Conservation (phyloP, 30 jellyfish, hydroid and myxozoan genomes). For the Clytia hemisphaerica region DNA sequence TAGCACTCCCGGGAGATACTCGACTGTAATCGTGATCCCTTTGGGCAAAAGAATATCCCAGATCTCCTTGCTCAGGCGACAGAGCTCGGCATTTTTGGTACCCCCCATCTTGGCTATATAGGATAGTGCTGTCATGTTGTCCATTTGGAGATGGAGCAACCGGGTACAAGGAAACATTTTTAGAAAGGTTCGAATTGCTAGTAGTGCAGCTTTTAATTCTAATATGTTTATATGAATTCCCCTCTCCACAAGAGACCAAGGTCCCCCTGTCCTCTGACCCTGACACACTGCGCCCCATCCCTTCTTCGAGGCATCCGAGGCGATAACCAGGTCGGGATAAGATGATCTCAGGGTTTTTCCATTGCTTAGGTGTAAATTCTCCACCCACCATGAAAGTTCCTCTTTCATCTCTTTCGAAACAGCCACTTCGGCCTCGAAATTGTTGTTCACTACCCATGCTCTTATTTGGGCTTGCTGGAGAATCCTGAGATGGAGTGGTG, state of each 20-base stretch:
- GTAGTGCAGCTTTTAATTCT: constrained; percentile 13
- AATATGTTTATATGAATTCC: constrained; percentile 6
- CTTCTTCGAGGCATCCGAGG: constrained; percentile 37
- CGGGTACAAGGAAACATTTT: not conserved
- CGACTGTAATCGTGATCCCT: constrained; percentile 41
- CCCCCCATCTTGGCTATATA: constrained; percentile 28
- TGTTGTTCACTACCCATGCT: not conserved
- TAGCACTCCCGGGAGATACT: constrained; percentile 26
- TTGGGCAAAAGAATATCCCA: constrained; percentile 21
- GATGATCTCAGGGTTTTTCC: constrained; percentile 14
- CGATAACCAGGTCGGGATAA: not conserved
- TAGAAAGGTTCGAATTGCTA: constrained; percentile 5
- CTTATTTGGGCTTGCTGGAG: constrained; percentile 16
- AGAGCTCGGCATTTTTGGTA: constrained; percentile 3
- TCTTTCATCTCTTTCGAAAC: not conserved
- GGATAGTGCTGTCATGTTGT: constrained; percentile 21
- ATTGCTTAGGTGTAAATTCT: constrained; percentile 8
- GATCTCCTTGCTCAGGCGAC: constrained; percentile 22
- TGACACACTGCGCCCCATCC: constrained; percentile 42
- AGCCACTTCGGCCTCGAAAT: not conserved
- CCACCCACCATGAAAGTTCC: constrained; percentile 23
- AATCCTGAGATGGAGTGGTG: constrained; percentile 4
- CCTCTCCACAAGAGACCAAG: constrained; percentile 16
- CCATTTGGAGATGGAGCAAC: constrained; percentile 22
- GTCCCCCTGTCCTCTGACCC: constrained; percentile 8